Conservation (phyloP, 2,888 invertebrate species). For the Shargacucullia verbasci region DNA sequence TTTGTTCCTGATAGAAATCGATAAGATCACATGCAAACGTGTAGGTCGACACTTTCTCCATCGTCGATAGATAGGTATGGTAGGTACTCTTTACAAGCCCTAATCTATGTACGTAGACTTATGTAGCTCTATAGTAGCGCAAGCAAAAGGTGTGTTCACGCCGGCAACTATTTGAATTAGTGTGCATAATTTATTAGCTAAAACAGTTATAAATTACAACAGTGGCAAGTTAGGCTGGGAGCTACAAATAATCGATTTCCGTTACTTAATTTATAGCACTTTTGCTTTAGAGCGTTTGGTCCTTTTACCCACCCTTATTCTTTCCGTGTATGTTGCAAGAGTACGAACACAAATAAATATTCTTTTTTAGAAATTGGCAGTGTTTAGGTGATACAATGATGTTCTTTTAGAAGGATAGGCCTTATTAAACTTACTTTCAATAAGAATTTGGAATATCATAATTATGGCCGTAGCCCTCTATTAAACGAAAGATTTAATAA, state of each 20-base stretch:
- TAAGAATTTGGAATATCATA: no score
- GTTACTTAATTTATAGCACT: constrained; percentile 41
- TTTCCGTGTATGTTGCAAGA: constrained; percentile 18
- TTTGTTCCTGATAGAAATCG: constrained; percentile 32
- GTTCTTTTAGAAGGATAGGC: no score
- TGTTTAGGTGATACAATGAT: no score
- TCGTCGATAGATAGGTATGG: no score
- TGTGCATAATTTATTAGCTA: constrained; percentile 39
- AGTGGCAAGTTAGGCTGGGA: constrained; percentile 3
- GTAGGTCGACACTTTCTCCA: constrained; percentile 36
- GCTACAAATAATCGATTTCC: constrained; percentile 44
- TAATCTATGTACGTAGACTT: no score
- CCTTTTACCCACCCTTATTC: constrained; percentile 17
- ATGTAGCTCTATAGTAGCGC: constrained; percentile 3
- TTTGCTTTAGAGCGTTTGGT: constrained; percentile 31
- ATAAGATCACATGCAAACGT: constrained; percentile 22
- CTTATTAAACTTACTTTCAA: no score
- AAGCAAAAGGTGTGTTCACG: constrained; percentile 10
- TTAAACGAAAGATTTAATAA: no score
- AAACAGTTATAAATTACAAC: constrained; percentile 39
- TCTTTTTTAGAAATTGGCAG: no score
- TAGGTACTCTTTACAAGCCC: no score
- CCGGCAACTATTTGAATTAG: constrained; percentile 29
- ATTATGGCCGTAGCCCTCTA: no score
- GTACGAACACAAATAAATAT: no score